Evolutionary conservation across 2,888 invertebrate genomes (phyloP).

Genomic region (Cinara cedri): DNA sequence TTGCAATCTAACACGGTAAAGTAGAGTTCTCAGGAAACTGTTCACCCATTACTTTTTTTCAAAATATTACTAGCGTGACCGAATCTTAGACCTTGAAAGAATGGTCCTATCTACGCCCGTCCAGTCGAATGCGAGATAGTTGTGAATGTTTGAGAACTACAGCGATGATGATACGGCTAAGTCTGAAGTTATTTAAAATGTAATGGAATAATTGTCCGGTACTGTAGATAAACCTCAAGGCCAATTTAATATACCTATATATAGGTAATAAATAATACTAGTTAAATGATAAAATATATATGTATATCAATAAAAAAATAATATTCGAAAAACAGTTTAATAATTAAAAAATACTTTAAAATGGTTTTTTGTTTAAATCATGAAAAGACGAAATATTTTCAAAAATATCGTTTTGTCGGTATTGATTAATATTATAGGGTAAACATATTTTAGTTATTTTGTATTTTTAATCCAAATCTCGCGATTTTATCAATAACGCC

Average conservation of each 20-base stretch:
- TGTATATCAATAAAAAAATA: background rate
- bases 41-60: slow-evolving; percentile 37
- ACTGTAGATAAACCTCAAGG: slow-evolving; percentile 27
- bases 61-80: slow-evolving; percentile 42
- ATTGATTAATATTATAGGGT: too few relatives aligned
- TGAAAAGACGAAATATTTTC: too few relatives aligned
- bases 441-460: too few relatives aligned
- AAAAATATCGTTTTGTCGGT: too few relatives aligned
- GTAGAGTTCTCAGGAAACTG: slow-evolving; percentile 36
- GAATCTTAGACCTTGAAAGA: slow-evolving; percentile 38
- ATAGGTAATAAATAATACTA: background rate
- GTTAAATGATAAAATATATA: background rate
- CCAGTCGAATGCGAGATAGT: background rate
- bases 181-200: slow-evolving; percentile 23
- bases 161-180: slow-evolving; percentile 12
- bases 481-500: too few relatives aligned
- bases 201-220: slow-evolving; percentile 25
- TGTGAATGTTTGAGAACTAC: slow-evolving; percentile 24
- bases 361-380: too few relatives aligned
- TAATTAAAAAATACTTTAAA: too few relatives aligned
- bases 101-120: background rate
- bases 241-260: slow-evolving; percentile 1
- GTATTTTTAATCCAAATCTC: too few relatives aligned
- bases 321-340: too few relatives aligned
- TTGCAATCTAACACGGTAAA: background rate